A percentile compares a stretch with the other conserved stretches of the same genome.
These are phyloP conservation scores for Mus caroli DNA, from an alignment of 2,797 vertebrate species.

Conservation along the genomic window DNA sequence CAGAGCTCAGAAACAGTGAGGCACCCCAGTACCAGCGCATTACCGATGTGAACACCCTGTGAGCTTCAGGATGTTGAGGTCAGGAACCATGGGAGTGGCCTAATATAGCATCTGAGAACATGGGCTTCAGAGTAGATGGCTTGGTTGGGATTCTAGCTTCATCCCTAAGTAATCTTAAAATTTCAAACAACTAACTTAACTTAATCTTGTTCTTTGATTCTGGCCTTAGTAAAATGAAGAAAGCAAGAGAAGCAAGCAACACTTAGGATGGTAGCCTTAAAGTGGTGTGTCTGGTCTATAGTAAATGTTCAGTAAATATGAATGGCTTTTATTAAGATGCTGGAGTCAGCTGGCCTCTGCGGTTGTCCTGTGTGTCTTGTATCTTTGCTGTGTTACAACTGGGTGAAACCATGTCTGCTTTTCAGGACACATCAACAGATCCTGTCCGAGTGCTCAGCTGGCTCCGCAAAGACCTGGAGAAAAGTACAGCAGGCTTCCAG, in stretches of 20 bases:
- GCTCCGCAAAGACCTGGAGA: slow-evolving; percentile 83
- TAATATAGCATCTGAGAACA: neutral
- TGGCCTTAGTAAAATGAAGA: slow-evolving; percentile 6
- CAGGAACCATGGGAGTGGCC: neutral
- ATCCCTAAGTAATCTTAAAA: neutral
- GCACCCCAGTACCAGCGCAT: neutral
- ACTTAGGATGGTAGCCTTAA: neutral
- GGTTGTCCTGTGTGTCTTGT: neutral
- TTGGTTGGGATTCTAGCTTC: neutral
- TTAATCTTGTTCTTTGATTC: slow-evolving; percentile 34
- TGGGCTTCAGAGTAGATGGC: neutral
- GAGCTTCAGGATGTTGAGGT: neutral
- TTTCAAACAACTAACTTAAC: neutral
- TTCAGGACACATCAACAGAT: slow-evolving; percentile 80
- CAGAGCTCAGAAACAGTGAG: neutral
- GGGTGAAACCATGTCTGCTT: slow-evolving; percentile 75
- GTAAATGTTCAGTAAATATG: neutral
- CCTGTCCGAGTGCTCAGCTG: slow-evolving; percentile 82
- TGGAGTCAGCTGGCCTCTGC: neutral
- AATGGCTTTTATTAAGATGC: neutral
- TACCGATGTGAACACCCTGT: slow-evolving; percentile 6
- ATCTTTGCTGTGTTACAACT: slow-evolving; percentile 57
- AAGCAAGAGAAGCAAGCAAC: slow-evolving; percentile 36
- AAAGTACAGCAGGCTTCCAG: slow-evolving; percentile 71
- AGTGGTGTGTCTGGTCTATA: neutral